phyloP scores from a whole-genome alignment of 2,113 vertebrate species.

The Syngnathus typhle region DNA sequence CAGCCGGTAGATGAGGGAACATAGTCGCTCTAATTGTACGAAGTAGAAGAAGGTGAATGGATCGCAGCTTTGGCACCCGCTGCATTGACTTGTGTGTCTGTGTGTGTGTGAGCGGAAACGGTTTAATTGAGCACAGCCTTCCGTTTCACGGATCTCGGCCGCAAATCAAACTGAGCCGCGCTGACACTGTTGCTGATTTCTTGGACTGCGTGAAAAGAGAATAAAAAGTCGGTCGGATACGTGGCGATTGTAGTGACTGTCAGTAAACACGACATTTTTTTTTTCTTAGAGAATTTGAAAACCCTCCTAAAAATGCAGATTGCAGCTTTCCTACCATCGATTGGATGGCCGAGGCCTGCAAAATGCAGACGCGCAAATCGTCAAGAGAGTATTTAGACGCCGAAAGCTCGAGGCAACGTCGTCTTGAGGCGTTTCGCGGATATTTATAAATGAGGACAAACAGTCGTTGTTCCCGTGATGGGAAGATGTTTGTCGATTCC shows the following conservation, averaged over 20 bases:
- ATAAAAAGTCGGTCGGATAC: background rate
- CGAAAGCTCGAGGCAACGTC: background rate
- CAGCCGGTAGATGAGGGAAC: background rate
- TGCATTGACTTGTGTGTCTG: constrained; percentile 63
- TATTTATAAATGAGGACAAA: background rate
- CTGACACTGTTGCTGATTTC: constrained; percentile 2
- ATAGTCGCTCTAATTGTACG: background rate
- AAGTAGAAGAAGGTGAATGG: constrained; percentile 57
- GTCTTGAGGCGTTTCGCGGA: background rate
- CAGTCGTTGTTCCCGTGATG: background rate
- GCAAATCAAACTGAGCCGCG: constrained; percentile 57
- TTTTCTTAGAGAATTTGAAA: background rate
- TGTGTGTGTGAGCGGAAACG: constrained; percentile 68
- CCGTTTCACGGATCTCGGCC: constrained; percentile 71
- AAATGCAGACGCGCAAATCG: background rate
- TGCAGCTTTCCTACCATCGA: background rate
- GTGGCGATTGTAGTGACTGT: background rate
- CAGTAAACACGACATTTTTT: background rate
- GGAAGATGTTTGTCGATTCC: too few relatives aligned
- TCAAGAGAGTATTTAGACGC: background rate
- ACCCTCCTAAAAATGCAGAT: background rate
- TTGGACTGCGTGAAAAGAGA: background rate
- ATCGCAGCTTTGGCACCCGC: constrained; percentile 63
- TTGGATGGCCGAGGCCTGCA: background rate
- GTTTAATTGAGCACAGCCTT: constrained; percentile 79